Base-by-base conservation (phyloP, 2,888 invertebrate genomes). In the Phlogophora meticulosa region DNA sequence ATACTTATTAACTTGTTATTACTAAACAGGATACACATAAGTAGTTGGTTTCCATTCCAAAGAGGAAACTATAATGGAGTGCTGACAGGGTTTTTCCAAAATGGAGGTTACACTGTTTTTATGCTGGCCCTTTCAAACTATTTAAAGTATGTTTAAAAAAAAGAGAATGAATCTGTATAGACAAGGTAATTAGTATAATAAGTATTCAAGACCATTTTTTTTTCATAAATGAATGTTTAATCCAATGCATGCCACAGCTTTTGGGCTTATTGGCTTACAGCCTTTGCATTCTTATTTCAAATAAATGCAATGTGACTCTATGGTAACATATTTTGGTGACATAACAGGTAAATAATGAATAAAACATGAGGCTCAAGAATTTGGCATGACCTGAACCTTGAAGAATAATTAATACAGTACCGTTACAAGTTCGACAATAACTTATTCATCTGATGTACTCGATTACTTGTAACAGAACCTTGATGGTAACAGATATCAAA, bases 301-400 rank as follows among this genome's bases (percentile, higher is more conserved):
- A 43, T 51, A 22, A 52, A 48, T 56, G 11, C 24, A 40, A 17
- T 56, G 17, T 60, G 28, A 13, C 13, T 46, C 10, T 15, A 20
- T 42, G 45, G n/a, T 63, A 43, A 22, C 34, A 32, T 49, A 56
- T n/a, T 61, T 42, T 11, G 17, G 48, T 71, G 72, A 77, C 64
- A 67, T 74, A 80, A 80, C 48, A 66, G 49, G 57, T 67, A 62
- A 67, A 60, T 38, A 1, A n/a, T 71, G 45, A 59, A 67, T 70
- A 78, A 60, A 68, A 70, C 60, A 62, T 52, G 45, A 68, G 59
- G 48, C 57, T 55, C 53, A 57, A 66, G 52, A 70, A 72, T 83
- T 72, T 63, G 46, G 71, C 48, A 46, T 73, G 66, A 72, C 71
- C 66, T 56, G 57, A 58, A 69, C 76, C 76, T 83, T 83, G 74